Evolutionary conservation across 1,140 invertebrate genomes (phyloP), one percentile per base, ranked within the genome.

Genomic region (Pogonus chalceus): DNA sequence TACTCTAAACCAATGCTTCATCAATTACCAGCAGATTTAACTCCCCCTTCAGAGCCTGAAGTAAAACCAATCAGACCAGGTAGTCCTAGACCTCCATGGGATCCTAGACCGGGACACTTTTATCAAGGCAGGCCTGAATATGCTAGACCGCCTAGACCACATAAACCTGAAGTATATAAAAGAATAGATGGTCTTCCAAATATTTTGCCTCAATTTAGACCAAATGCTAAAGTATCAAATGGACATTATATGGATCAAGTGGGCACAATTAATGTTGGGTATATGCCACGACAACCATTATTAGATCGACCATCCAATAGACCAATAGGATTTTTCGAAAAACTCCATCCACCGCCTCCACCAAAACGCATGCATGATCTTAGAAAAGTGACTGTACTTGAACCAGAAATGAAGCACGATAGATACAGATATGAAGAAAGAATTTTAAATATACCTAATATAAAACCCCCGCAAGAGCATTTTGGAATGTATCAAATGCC

Each of bases 201-300:
- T 58, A 84, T 85, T 57, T 58, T 85, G 24, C 83, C 83, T 0
- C 83, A 85, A 60, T 85, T 85, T 53, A 69, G 82, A 49, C 83
- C 83, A 0, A 84, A 84, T 56, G 76, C 78, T 0, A 80, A 80
- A 58, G 68, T 77, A 1, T 79, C 78, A 0, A 69, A 72, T 18
- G 74, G 74, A 1, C 78, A 79, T 55, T 65, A 67, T 20, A 67
- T 65, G 1, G 71, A 74, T 1, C 55, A 60, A 0, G 68, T 72
- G 14, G 72, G 72, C 9, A 74, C 72, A 2, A 60, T 73, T 14
- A 61, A 68, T 0, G 70, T 65, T 2, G 62, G 63, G n/a, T 0
- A 51, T 20, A 64, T 57, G 10, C 51, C 62, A 2, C 65, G 65
- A 39, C 69, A 71, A 47, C 69, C 68, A 4, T 57, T 68, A 24